Conservation (phyloP, 2,888 invertebrate species). For the Drosophila emarginata region DNA sequence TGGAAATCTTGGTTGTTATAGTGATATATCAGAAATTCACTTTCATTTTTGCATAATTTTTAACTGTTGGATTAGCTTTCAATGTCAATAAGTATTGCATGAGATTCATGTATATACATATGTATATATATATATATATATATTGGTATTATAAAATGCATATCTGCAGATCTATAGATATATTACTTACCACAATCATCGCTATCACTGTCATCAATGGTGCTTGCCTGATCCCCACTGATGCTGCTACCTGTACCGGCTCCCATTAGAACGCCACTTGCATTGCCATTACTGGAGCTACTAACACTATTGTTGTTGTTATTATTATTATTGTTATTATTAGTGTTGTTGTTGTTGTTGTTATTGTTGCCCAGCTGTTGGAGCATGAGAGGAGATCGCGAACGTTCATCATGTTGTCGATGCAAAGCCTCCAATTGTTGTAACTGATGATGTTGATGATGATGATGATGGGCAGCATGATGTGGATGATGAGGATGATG, state of each 20-base stretch:
- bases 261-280: constrained; percentile 52
- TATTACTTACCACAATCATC: constrained; percentile 81
- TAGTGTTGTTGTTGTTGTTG: constrained; percentile 29
- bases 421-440: constrained; percentile 70
- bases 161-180: not conserved
- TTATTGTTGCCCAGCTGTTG: constrained; percentile 45
- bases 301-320: constrained; percentile 43
- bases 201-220: constrained; percentile 82
- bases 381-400: constrained; percentile 79
- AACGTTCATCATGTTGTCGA: constrained; percentile 79
- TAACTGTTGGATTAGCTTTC: no score
- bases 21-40: no score
- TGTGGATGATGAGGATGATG: constrained; percentile 52
- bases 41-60: no score
- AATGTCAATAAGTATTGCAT: no score
- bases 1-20: no score
- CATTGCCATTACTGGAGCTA: constrained; percentile 49
- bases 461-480: constrained; percentile 48
- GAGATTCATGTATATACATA: no score
- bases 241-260: constrained; percentile 77
- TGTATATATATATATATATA: no score
- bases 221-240: constrained; percentile 81
- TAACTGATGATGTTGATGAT: constrained; percentile 59
- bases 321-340: constrained; percentile 43
- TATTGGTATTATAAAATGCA: no score